Evolutionary conservation across 1,140 invertebrate genomes (phyloP).

Genomic region (Drepana arcuata): DNA sequence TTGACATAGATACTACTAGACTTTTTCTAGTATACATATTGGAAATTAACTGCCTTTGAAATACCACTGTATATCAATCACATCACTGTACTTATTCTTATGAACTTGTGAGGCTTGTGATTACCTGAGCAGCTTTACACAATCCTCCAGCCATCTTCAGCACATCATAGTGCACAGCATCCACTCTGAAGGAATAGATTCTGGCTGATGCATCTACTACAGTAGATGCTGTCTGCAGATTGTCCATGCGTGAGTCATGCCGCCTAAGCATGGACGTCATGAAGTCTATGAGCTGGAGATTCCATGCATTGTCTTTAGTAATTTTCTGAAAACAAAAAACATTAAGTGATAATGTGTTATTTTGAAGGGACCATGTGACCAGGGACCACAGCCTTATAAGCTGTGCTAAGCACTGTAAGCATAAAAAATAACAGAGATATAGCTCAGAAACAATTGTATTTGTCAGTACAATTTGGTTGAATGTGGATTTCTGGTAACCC

Average conservation of each 20-base stretch:
- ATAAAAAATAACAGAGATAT: no score
- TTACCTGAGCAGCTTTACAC: constrained; percentile 65
- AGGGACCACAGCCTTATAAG: no score
- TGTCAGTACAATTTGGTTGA: no score
- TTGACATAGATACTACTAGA: neutral
- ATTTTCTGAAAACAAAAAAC: constrained; percentile 88
- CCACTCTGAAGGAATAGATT: constrained; percentile 87
- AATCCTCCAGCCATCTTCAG: constrained; percentile 83
- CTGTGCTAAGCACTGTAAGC: no score
- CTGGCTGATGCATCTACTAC: constrained; percentile 87
- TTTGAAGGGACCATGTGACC: no score
- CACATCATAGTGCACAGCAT: constrained; percentile 83
- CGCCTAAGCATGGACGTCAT: constrained; percentile 81
- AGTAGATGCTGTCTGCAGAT: constrained; percentile 83
- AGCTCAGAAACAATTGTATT: no score
- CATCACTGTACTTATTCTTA: no score
- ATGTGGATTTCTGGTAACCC: no score
- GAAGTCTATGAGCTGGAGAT: constrained; percentile 86
- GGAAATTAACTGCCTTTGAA: no score
- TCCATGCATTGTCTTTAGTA: constrained; percentile 88
- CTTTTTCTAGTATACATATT: no score
- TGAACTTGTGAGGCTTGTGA: neutral
- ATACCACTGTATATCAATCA: no score
- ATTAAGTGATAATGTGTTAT: no score
- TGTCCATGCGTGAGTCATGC: constrained; percentile 77